Base-by-base conservation (phyloP, 1,140 invertebrate species). In the Zaprionus vittiger region DNA sequence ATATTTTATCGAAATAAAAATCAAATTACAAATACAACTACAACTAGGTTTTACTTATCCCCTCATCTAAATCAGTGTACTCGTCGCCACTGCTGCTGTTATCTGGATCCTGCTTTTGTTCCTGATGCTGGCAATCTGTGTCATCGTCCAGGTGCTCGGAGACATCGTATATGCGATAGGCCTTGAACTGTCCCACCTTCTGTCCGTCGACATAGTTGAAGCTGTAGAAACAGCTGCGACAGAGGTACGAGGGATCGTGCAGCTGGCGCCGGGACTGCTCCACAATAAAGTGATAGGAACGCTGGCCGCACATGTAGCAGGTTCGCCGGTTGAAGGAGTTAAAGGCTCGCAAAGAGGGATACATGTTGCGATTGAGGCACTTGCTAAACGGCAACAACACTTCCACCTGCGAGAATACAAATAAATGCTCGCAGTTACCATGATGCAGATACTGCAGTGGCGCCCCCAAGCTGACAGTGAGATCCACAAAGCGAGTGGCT, bases 371-470 rank as follows among this genome's bases (percentile, higher is more conserved):
- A 24, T 57, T n/a, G 1, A 72, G 44, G 4, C 63, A 69, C 38
- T 66, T 77, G 34, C 22, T 71, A 2, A 34, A 20, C 1, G 14
- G 83, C 61, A 93, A 90, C 24, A 96, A 55, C 0, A 96, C 92
- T 61, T 95, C 95, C 11, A 94, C 94, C 92, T 97, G 96, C 11
- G 95, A 95, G 79, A 98, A 96, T 1, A 96, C 93, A 81, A 98
- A 94, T 1, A 98, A 84, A 93, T 98, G 98, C 92, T 98, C 97
- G 93, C 98, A 98, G 81, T 95, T 95, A n/a, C 97, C 97, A 92
- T 97, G 96, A 93, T 98, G 97, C 34, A 96, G 93, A 93, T 97
- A 98, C 5, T 98, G 94, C 77, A 94, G 92, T 1, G 97, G 96
- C 85, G 95, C 95, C 1, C 97, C 97, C 59, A 97, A 94, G 64